Percentiles rank a stretch among this genome's conserved stretches.
Evolutionary conservation across 2,113 vertebrate genomes (phyloP).

Genomic region (Antechinus flavipes): DNA sequence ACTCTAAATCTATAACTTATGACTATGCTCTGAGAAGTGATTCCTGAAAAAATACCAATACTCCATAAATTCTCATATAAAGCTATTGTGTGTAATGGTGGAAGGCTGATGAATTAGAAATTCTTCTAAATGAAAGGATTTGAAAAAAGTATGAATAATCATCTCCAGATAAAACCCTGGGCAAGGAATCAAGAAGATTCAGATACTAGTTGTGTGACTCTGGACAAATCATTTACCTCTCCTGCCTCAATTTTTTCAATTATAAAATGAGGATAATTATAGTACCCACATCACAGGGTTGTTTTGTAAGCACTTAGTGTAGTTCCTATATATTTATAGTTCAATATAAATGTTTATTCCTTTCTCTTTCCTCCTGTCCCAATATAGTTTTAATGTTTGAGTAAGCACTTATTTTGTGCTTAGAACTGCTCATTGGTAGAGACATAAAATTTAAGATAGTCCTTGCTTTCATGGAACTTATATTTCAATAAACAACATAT

Average conservation of each 20-base stretch:
- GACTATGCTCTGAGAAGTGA: not conserved
- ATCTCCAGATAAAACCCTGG: not conserved
- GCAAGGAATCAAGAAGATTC: not conserved
- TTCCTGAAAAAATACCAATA: not conserved
- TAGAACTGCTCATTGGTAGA: not conserved
- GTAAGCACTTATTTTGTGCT: not conserved
- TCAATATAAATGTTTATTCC: not conserved
- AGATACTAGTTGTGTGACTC: not conserved
- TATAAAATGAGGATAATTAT: not conserved
- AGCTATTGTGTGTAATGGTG: not conserved
- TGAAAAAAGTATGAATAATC: not conserved
- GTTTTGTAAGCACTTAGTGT: not conserved
- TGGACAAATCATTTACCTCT: not conserved
- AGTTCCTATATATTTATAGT: not conserved
- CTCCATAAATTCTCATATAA: not conserved
- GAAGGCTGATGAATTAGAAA: not conserved
- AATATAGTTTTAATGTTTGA: not conserved
- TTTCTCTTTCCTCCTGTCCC: not conserved
- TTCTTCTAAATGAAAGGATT: not conserved
- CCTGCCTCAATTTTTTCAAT: not conserved
- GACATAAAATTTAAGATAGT: not conserved
- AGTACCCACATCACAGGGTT: not conserved
- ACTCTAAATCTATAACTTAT: not conserved
- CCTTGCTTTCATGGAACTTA: not conserved
- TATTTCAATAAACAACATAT: not conserved